Percentiles rank a stretch among this genome's conserved stretches.
These are phyloP conservation scores for Eustalomyia histrio DNA, from an alignment of 2,888 invertebrate species.

Conservation along the genomic window DNA sequence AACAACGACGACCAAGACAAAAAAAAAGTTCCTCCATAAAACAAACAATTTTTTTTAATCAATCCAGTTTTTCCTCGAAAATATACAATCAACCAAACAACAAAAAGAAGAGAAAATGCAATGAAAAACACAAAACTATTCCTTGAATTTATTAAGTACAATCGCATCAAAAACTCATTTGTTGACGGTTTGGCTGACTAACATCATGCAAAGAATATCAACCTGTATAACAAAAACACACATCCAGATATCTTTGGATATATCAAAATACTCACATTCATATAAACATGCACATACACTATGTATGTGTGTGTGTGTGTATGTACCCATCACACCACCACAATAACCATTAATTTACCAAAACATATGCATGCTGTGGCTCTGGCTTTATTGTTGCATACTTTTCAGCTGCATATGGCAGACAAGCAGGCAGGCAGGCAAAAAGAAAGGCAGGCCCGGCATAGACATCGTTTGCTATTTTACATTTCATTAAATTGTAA, in stretches of 20 bases:
- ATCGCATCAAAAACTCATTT: constrained; percentile 66
- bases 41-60: constrained; percentile 52
- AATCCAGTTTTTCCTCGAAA: constrained; percentile 35
- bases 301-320: too few relatives aligned
- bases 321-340: constrained; percentile 36
- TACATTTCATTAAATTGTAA: constrained; percentile 63
- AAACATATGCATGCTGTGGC: constrained; percentile 56
- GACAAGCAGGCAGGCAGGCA: background rate
- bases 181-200: constrained; percentile 37
- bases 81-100: background rate
- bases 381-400: constrained; percentile 45
- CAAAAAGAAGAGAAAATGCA: background rate
- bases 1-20: constrained; percentile 19
- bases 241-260: background rate
- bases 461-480: constrained; percentile 53
- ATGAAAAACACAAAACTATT: constrained; percentile 32
- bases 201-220: constrained; percentile 30
- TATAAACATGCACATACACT: background rate
- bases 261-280: background rate
- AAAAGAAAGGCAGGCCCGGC: background rate
- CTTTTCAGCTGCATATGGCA: constrained; percentile 22
- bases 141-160: constrained; percentile 61
- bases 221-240: constrained; percentile 43
- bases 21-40: constrained; percentile 11
- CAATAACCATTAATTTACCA: constrained; percentile 65